These are phyloP conservation scores for Pegoplata infirma DNA, from an alignment of 2,888 invertebrate genomes.

Conservation along the genomic window DNA sequence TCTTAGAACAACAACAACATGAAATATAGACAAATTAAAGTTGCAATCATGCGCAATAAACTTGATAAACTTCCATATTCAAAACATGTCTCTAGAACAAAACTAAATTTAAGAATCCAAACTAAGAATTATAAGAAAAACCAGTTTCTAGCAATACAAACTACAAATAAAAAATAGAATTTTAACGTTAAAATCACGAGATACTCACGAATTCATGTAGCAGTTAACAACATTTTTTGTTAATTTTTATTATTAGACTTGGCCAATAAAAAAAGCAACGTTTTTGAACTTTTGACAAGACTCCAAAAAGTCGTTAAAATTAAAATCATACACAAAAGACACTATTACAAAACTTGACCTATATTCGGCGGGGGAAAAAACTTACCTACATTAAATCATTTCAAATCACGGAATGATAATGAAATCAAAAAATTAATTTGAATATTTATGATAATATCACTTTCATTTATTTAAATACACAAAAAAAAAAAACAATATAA, in stretches of 20 bases:
- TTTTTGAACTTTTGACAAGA: constrained; percentile 26
- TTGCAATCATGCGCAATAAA: background rate
- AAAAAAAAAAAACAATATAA: constrained; percentile 26
- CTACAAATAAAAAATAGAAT: background rate
- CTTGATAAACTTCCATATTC: background rate
- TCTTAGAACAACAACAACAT: background rate
- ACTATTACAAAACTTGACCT: constrained; percentile 29
- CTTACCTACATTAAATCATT: constrained; percentile 26
- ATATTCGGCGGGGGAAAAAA: constrained; percentile 29
- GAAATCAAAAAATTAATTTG: constrained; percentile 4
- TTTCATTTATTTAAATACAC: constrained; percentile 57
- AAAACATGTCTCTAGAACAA: background rate
- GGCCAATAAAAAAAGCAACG: constrained; percentile 21
- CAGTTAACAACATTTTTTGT: constrained; percentile 4
- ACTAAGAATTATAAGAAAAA: constrained; percentile 3
- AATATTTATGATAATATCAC: constrained; percentile 30
- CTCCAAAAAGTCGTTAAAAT: constrained; percentile 8
- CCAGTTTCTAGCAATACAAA: constrained; percentile 12
- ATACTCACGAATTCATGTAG: too few species aligned
- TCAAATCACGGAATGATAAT: background rate
- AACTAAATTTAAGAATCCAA: background rate
- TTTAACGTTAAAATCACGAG: background rate
- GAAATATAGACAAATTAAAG: background rate
- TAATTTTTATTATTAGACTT: background rate
- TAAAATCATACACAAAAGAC: background rate